A percentile compares a stretch with the other conserved stretches of the same genome.
Conservation (phyloP, 92 coral and sea anemone genomes). For the Zoanthus sociatus region DNA sequence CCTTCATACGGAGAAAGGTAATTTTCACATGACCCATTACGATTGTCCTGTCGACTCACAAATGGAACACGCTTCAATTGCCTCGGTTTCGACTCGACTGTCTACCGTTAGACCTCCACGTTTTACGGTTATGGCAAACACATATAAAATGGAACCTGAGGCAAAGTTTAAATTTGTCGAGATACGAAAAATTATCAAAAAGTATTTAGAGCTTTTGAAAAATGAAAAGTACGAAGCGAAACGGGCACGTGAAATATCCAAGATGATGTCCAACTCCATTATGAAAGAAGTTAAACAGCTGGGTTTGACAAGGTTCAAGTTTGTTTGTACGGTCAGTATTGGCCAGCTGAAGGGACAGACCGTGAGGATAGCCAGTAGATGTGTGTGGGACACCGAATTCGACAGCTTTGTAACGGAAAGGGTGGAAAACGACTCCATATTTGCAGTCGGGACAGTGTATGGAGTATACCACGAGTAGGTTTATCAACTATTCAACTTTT, state of each 20-base stretch:
- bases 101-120: slow-evolving; percentile 55
- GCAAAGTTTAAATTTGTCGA: slow-evolving; percentile 61
- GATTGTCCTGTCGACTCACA: slow-evolving; percentile 73
- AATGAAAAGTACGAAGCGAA: slow-evolving; percentile 76
- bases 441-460: slow-evolving; percentile 94
- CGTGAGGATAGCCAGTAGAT: slow-evolving; percentile 88
- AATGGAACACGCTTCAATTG: slow-evolving; percentile 64
- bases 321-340: slow-evolving; percentile 89
- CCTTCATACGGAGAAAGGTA: slow-evolving; percentile 64
- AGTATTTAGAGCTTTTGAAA: slow-evolving; percentile 78
- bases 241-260: slow-evolving; percentile 79
- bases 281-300: slow-evolving; percentile 83
- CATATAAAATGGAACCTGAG: slow-evolving; percentile 91
- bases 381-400: slow-evolving; percentile 88
- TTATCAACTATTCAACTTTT: neutral
- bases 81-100: slow-evolving; percentile 56
- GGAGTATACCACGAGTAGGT: slow-evolving; percentile 83
- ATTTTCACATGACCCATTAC: slow-evolving; percentile 73
- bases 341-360: slow-evolving; percentile 86
- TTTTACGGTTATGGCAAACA: slow-evolving; percentile 64
- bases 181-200: slow-evolving; percentile 73
- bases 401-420: slow-evolving; percentile 89
- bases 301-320: slow-evolving; percentile 78
- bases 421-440: slow-evolving; percentile 74
- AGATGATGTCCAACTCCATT: slow-evolving; percentile 79